These are phyloP conservation scores for Pedetes capensis DNA, from an alignment of 2,113 vertebrate genomes.

Conservation along the genomic window DNA sequence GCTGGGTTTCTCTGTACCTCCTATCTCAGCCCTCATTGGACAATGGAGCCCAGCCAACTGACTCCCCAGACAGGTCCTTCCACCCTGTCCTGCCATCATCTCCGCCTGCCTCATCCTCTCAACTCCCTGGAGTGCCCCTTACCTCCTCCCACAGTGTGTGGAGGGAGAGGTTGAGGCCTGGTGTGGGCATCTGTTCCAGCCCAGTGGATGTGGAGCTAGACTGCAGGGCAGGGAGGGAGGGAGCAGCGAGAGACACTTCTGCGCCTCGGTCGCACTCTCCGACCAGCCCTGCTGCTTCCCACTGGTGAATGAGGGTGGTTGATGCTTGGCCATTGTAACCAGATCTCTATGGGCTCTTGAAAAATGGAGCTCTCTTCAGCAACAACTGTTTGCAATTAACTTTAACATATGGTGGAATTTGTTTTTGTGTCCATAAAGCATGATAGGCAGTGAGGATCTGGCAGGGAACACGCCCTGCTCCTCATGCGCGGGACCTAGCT, in stretches of 20 bases:
- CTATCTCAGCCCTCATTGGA: background rate
- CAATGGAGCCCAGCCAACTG: background rate
- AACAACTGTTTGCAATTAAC: conserved; percentile 80
- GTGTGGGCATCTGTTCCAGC: background rate
- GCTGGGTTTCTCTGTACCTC: background rate
- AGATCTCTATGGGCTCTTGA: conserved; percentile 70
- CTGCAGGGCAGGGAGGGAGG: too few species aligned
- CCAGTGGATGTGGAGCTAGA: background rate
- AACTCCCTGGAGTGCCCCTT: too few species aligned
- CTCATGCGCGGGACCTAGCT: conserved; percentile 16
- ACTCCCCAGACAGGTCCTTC: background rate
- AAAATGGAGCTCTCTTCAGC: conserved; percentile 68
- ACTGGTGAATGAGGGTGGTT: background rate
- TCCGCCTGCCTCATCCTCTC: background rate
- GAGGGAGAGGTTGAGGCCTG: background rate
- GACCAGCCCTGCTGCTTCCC: background rate
- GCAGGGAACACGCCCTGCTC: conserved; percentile 50
- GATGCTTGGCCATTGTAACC: conserved; percentile 52
- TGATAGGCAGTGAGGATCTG: conserved; percentile 68
- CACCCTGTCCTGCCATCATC: background rate
- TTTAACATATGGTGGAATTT: conserved; percentile 74
- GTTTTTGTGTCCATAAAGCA: conserved; percentile 57
- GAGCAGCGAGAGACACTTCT: background rate
- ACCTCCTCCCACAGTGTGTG: too few species aligned
- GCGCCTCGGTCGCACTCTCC: background rate